Evolutionary conservation across 1,140 invertebrate species (phyloP).

Genomic region (Dermatophagoides farinae): DNA sequence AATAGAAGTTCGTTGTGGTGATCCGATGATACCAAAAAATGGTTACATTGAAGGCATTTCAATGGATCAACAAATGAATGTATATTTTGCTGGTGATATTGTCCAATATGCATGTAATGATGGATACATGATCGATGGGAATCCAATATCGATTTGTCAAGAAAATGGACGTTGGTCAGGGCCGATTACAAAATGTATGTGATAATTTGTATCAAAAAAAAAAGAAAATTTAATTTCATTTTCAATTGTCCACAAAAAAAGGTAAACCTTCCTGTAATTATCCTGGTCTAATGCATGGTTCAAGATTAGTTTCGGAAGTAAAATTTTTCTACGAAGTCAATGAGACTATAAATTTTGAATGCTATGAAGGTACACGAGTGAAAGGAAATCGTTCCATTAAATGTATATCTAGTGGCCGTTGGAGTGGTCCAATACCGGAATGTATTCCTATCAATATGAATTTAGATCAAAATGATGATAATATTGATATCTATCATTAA

Average conservation of each 20-base stretch:
- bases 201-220: too few relatives aligned
- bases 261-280: constrained; percentile 43
- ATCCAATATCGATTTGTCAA: constrained; percentile 60
- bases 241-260: constrained; percentile 14
- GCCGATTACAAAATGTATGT: constrained; percentile 52
- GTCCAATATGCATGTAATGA: constrained; percentile 64
- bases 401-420: constrained; percentile 56
- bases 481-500: too few relatives aligned
- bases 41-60: constrained; percentile 43
- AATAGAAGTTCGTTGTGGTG: constrained; percentile 42
- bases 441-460: constrained; percentile 20
- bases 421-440: constrained; percentile 54
- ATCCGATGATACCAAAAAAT: constrained; percentile 44
- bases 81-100: constrained; percentile 53
- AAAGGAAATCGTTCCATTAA: constrained; percentile 49
- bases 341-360: constrained; percentile 62
- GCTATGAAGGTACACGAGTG: constrained; percentile 48
- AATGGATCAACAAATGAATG: constrained; percentile 19
- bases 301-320: constrained; percentile 41
- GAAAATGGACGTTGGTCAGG: constrained; percentile 69
- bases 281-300: constrained; percentile 58
- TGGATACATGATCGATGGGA: constrained; percentile 61
- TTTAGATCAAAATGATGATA: too few relatives aligned
- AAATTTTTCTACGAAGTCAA: constrained; percentile 67
- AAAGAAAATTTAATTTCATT: constrained; percentile 14